phyloP scores from a whole-genome alignment of 1,140 invertebrate species.

The Drosophila willistoni region DNA sequence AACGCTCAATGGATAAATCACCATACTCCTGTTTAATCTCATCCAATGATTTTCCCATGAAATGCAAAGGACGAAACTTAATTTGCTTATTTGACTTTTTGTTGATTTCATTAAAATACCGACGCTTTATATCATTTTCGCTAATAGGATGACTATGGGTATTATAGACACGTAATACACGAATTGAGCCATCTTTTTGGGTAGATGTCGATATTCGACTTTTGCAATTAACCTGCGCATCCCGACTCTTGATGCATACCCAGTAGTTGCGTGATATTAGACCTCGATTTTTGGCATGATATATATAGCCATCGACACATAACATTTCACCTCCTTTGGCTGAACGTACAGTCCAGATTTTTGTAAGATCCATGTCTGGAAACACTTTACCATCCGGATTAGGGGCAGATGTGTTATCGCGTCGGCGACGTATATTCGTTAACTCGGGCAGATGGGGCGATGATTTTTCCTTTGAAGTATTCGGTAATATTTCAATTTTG shows the following conservation, averaged over 20 bases:
- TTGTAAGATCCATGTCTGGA: conserved; percentile 72
- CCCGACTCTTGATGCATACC: conserved; percentile 75
- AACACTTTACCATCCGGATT: not conserved
- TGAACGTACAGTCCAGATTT: conserved; percentile 73
- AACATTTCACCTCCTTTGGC: conserved; percentile 75
- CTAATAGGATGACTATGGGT: conserved; percentile 69
- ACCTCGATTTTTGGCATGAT: conserved; percentile 74
- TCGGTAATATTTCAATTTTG: conserved; percentile 59
- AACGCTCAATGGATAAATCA: conserved; percentile 63
- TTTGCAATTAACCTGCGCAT: conserved; percentile 71
- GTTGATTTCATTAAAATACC: conserved; percentile 73
- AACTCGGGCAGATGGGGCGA: conserved; percentile 53
- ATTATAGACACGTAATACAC: conserved; percentile 71
- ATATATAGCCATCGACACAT: conserved; percentile 77
- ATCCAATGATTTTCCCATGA: conserved; percentile 69
- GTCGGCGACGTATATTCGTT: conserved; percentile 54
- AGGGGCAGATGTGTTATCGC: conserved; percentile 26
- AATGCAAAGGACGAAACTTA: conserved; percentile 65
- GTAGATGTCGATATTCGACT: conserved; percentile 74
- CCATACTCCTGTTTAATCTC: conserved; percentile 71
- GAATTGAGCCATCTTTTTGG: conserved; percentile 63
- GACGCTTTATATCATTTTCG: conserved; percentile 72
- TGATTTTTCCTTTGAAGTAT: conserved; percentile 23
- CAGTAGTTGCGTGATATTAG: conserved; percentile 75
- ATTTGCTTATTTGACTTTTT: conserved; percentile 69